Conservation (phyloP, 2,888 invertebrate species). For the Ptychoptera contaminata region DNA sequence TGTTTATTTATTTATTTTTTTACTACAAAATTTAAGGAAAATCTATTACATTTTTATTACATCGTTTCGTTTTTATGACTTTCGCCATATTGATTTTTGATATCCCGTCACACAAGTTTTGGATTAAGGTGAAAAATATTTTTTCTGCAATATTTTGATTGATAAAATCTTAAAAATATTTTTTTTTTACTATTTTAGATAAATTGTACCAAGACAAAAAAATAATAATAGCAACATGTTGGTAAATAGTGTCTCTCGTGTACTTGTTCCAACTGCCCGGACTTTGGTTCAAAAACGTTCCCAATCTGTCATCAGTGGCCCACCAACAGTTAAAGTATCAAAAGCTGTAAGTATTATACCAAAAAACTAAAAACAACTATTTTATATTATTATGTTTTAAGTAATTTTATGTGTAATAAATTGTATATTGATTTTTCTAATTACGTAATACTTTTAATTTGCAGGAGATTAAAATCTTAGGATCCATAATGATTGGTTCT, state of each 20-base stretch:
- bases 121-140: too few relatives aligned
- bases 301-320: constrained; percentile 25
- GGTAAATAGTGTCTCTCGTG: constrained; percentile 21
- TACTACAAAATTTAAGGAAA: too few relatives aligned
- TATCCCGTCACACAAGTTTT: too few relatives aligned
- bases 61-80: too few relatives aligned
- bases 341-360: constrained; percentile 21
- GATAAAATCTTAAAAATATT: too few relatives aligned
- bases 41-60: too few relatives aligned
- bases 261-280: constrained; percentile 24
- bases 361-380: background rate
- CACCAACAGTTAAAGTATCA: constrained; percentile 23
- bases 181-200: background rate
- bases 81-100: too few relatives aligned
- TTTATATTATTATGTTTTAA: background rate
- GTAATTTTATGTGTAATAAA: background rate
- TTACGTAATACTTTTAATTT: constrained; percentile 7
- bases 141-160: too few relatives aligned
- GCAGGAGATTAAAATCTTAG: constrained; percentile 23
- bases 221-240: constrained; percentile 17
- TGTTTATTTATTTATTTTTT: too few relatives aligned
- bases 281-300: constrained; percentile 20
- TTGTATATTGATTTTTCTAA: background rate
- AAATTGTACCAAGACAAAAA: background rate
- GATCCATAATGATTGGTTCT: constrained; percentile 22